Conservation (phyloP, 2,113 vertebrate species). For the Phodopus roborovskii region DNA sequence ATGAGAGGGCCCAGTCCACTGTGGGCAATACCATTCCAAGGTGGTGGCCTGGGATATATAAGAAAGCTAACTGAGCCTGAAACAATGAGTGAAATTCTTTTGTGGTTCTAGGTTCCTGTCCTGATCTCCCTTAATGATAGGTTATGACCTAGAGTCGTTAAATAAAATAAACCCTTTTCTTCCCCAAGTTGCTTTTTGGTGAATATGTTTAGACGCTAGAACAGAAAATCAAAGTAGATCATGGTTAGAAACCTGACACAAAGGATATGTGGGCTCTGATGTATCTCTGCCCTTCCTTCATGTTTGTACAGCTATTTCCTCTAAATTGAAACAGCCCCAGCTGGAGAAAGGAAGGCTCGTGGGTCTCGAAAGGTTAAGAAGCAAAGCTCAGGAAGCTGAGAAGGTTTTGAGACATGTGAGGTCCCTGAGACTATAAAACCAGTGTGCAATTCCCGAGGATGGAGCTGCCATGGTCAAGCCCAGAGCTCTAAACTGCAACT, state of each 20-base stretch:
- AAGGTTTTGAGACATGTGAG: not conserved
- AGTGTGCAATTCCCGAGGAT: not conserved
- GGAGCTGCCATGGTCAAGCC: too few relatives aligned
- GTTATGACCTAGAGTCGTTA: not conserved
- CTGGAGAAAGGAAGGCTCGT: not conserved
- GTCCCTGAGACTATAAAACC: not conserved
- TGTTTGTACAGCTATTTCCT: not conserved
- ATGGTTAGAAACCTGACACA: not conserved
- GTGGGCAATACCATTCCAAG: too few relatives aligned
- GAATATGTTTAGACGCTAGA: not conserved
- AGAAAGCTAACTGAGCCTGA: not conserved
- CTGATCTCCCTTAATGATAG: not conserved
- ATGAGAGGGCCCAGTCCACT: not conserved
- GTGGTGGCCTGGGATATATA: not conserved
- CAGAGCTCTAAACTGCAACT: not conserved
- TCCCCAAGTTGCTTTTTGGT: not conserved
- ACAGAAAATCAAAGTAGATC: not conserved
- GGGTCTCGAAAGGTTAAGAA: too few relatives aligned
- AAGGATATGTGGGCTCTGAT: not conserved
- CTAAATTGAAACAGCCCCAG: not conserved
- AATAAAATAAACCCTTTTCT: not conserved
- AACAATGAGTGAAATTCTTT: not conserved
- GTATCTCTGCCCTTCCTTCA: not conserved
- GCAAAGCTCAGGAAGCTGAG: too few relatives aligned
- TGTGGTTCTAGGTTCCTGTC: not conserved